Base-by-base conservation (phyloP, 1,140 invertebrate genomes). In the Glomeris maerens region DNA sequence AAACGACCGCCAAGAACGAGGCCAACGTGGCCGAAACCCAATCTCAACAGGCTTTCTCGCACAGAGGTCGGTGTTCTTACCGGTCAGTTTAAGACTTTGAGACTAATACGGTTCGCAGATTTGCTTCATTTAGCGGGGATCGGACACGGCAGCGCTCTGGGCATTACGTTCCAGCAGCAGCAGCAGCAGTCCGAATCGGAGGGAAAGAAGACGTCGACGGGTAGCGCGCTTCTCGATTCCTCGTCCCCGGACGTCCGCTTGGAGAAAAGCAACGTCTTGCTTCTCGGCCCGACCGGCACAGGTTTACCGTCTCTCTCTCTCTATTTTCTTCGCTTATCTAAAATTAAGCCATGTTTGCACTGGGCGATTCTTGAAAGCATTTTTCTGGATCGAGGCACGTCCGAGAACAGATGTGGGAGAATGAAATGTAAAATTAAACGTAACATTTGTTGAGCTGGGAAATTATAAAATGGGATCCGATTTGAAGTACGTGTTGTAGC, bases 211-310 rank as follows among this genome's bases (percentile, higher is more conserved):
- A 20, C 23, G 44, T 44, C 55, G 23, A 62, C 40, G 41, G 80
- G 85, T 39, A 84, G 83, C 2, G 87, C 93, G 61, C 81, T 94
- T 48, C 68, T 95, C n/a, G 88, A 94, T 56, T 73, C 80, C 29
- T 78, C 79, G 38, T 78, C 78, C 28, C 81, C 90, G 67, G 84
- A 91, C 56, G 68, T 97, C 23, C 79, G 86, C 59, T 69, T 99
- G 50, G 95, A 98, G 62, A 99, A 99, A 70, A 94, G 88, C 62
- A 99, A 99, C 63, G 95, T 99, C 52, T 72, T 99, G 13, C 75
- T 99, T 57, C 69, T 99, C 2, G 95, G 95, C 17, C 94, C 95
- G 23, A 98, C 94, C 17, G 95, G 95, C 46, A 95, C 90, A 59
- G 93, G 92, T 76, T 58, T 66, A 65, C 61, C 52, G 27, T 2